Evolutionary conservation across 2,113 vertebrate genomes (phyloP).

Genomic region (Oceanites oceanicus): DNA sequence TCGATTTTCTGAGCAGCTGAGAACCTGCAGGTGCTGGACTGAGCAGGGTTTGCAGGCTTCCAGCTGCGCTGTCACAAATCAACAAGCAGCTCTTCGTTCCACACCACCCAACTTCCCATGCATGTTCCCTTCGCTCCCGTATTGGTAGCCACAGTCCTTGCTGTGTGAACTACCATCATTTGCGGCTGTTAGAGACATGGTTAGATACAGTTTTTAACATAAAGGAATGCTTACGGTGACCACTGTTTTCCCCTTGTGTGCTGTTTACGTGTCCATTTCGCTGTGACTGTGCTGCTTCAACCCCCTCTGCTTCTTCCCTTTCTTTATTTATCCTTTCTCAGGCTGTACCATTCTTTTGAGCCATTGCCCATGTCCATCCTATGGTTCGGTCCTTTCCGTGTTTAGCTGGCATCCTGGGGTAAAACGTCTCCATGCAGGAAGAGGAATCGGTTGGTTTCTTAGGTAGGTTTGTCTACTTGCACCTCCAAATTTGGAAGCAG

Average conservation of each 20-base stretch:
- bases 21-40: not conserved
- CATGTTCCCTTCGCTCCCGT: not conserved
- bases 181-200: not conserved
- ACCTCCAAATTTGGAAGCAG: not conserved
- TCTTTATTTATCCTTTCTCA: not conserved
- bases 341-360: not conserved
- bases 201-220: constrained; percentile 11
- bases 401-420: not conserved
- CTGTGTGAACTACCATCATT: not conserved
- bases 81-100: not conserved
- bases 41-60: not conserved
- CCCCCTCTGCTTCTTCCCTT: not conserved
- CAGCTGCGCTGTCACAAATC: not conserved
- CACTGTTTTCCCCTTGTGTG: not conserved
- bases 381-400: not conserved
- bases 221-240: constrained; percentile 39
- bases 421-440: not conserved
- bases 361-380: not conserved
- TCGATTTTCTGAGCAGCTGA: constrained; percentile 1
- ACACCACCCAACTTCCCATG: not conserved
- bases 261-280: not conserved
- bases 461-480: not conserved
- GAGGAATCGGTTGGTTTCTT: not conserved
- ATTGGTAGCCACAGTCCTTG: not conserved
- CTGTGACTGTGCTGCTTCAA: not conserved